These are phyloP conservation scores for Apostichopus leukothele DNA, from an alignment of 53 echinoderm and acorn worm species.

Conservation along the genomic window DNA sequence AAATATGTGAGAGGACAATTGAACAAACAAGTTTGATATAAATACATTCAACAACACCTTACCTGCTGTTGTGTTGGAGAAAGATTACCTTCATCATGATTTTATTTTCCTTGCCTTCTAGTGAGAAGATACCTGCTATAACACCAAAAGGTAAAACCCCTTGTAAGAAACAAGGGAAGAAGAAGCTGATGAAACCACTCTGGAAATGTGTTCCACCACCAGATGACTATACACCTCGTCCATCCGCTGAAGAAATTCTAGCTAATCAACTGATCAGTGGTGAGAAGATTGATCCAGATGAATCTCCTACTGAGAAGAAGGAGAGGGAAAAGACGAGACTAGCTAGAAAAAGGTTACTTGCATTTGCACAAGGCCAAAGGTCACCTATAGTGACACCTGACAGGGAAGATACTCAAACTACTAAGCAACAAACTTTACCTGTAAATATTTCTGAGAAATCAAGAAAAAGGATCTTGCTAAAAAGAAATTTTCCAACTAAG, in stretches of 20 bases:
- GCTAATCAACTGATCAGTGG: constrained; percentile 42
- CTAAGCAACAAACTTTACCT: constrained; percentile 60
- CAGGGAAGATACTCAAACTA: constrained; percentile 44
- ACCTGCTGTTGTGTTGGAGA: no score
- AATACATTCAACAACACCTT: no score
- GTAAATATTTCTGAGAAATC: constrained; percentile 78
- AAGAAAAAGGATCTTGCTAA: constrained; percentile 37
- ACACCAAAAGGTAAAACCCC: background rate
- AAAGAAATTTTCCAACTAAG: constrained; percentile 38
- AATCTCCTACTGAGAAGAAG: constrained; percentile 23
- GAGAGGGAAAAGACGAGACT: constrained; percentile 54
- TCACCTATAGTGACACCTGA: constrained; percentile 54
- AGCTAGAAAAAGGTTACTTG: constrained; percentile 63
- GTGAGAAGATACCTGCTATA: background rate
- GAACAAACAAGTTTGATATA: no score
- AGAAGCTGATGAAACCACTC: constrained; percentile 30
- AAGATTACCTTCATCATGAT: background rate
- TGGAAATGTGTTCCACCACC: constrained; percentile 78
- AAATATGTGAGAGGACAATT: no score
- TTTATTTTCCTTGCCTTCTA: background rate
- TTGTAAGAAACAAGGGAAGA: constrained; percentile 3
- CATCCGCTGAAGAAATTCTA: constrained; percentile 50
- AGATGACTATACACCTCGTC: constrained; percentile 67
- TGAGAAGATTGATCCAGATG: constrained; percentile 41
- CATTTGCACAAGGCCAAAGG: constrained; percentile 54